phyloP scores from a whole-genome alignment of 2,888 invertebrate species.

The Onchidella celtica region DNA sequence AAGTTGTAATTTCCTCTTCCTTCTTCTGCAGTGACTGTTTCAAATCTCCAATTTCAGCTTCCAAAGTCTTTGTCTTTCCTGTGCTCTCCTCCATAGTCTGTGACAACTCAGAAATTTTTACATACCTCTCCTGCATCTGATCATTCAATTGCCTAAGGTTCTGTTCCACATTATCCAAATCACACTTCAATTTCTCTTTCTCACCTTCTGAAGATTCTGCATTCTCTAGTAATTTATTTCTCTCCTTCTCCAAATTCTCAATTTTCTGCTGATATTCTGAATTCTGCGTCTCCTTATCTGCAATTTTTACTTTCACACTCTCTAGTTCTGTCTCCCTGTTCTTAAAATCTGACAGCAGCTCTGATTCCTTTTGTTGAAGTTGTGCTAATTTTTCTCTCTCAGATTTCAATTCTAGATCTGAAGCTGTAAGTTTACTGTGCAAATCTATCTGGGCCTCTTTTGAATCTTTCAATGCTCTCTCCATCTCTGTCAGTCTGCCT shows the following conservation, averaged over 20 bases:
- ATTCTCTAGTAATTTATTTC: background rate
- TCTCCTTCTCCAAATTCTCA: constrained; percentile 20
- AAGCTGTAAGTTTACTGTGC: background rate
- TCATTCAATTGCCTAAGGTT: background rate
- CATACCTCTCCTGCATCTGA: background rate
- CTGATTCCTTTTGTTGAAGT: constrained; percentile 49
- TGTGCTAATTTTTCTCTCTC: constrained; percentile 1
- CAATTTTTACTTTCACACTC: background rate
- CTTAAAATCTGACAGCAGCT: constrained; percentile 33
- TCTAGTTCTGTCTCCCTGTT: constrained; percentile 19
- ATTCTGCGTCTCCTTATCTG: background rate
- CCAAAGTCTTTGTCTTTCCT: background rate
- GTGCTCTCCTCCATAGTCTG: constrained; percentile 11
- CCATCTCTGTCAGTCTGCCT: constrained; percentile 41
- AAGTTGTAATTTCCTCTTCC: constrained; percentile 23
- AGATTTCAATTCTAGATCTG: constrained; percentile 13
- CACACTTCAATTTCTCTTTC: constrained; percentile 1
- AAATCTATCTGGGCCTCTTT: constrained; percentile 4
- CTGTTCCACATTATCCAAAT: constrained; percentile 33
- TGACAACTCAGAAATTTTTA: background rate
- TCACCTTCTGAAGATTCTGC: background rate
- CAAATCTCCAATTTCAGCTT: constrained; percentile 24
- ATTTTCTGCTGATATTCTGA: constrained; percentile 11
- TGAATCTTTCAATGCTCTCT: constrained; percentile 41
- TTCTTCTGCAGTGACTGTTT: constrained; percentile 25